These are phyloP conservation scores for Lissonota sp. DNA, from an alignment of 2,888 invertebrate genomes.

Conservation along the genomic window DNA sequence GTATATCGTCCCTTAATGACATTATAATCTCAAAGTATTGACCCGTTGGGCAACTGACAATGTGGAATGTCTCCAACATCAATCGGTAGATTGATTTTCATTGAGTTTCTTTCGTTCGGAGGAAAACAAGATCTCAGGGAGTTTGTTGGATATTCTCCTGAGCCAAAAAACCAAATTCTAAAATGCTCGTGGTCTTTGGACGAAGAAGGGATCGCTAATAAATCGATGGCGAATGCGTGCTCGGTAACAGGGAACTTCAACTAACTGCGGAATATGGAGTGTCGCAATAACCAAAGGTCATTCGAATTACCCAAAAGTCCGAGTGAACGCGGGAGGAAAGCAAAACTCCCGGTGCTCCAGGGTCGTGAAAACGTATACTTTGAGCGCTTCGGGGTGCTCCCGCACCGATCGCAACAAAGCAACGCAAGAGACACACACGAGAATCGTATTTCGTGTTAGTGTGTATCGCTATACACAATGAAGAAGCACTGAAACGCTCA, in stretches of 20 bases:
- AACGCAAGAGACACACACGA: constrained; percentile 21
- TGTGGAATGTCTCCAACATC: too few species aligned
- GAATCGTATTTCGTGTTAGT: not conserved
- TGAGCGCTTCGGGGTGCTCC: constrained; percentile 17
- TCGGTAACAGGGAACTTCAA: too few species aligned
- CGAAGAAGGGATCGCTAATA: too few species aligned
- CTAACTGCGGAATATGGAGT: constrained; percentile 13
- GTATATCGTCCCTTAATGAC: not conserved
- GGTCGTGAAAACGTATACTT: constrained; percentile 51
- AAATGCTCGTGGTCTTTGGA: too few species aligned
- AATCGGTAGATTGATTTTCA: too few species aligned
- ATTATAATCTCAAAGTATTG: constrained; percentile 24
- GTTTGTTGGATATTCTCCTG: too few species aligned
- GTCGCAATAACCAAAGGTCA: constrained; percentile 53
- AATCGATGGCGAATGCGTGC: too few species aligned
- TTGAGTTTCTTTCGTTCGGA: too few species aligned
- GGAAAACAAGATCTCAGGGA: too few species aligned
- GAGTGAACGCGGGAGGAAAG: constrained; percentile 55
- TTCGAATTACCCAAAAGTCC: constrained; percentile 62
- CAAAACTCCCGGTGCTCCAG: constrained; percentile 60
- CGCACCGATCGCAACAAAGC: constrained; percentile 4
- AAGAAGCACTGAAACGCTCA: constrained; percentile 76
- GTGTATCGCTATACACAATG: constrained; percentile 29
- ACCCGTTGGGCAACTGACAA: constrained; percentile 20
- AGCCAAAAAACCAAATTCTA: too few species aligned